Conservation (phyloP, 1,140 invertebrate genomes). For the Pseudomyrmex gracilis region DNA sequence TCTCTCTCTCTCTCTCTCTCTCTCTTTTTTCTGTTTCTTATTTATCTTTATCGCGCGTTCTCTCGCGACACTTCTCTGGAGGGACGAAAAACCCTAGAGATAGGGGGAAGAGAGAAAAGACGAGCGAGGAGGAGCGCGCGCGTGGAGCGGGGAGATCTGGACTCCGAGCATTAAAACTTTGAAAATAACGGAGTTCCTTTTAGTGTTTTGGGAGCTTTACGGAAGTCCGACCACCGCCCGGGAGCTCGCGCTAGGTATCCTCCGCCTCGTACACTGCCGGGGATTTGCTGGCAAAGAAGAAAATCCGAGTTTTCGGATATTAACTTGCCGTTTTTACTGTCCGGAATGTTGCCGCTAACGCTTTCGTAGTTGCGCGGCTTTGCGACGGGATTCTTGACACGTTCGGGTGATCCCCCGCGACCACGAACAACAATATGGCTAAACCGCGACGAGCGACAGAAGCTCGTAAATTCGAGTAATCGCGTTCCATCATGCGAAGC, state of each 20-base stretch:
- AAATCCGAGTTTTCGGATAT: slow-evolving; percentile 55
- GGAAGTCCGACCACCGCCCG: slow-evolving; percentile 18
- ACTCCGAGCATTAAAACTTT: slow-evolving; percentile 50
- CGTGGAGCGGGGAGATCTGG: slow-evolving; percentile 20
- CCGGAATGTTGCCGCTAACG: slow-evolving; percentile 19
- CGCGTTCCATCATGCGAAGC: not conserved
- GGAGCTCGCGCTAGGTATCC: slow-evolving; percentile 31
- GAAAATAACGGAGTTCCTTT: slow-evolving; percentile 62
- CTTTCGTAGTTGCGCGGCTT: slow-evolving; percentile 13
- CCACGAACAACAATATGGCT: not conserved
- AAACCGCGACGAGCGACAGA: not conserved
- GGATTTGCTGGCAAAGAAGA: slow-evolving; percentile 42
- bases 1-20: not conserved
- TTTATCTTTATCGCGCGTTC: not conserved
- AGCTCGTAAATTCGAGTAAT: slow-evolving; percentile 2
- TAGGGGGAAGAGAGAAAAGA: slow-evolving; percentile 4
- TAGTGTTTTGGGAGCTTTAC: slow-evolving; percentile 49
- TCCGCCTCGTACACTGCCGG: not conserved
- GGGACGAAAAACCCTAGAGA: slow-evolving; percentile 17
- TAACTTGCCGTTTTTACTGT: slow-evolving; percentile 52
- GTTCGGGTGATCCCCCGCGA: slow-evolving; percentile 7
- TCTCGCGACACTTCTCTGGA: slow-evolving; percentile 20
- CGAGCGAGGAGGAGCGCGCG: not conserved
- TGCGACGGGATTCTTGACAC: slow-evolving; percentile 37
- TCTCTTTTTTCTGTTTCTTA: not conserved